phyloP scores from a whole-genome alignment of 1,140 invertebrate genomes.

The Harlomillsia oculata region DNA sequence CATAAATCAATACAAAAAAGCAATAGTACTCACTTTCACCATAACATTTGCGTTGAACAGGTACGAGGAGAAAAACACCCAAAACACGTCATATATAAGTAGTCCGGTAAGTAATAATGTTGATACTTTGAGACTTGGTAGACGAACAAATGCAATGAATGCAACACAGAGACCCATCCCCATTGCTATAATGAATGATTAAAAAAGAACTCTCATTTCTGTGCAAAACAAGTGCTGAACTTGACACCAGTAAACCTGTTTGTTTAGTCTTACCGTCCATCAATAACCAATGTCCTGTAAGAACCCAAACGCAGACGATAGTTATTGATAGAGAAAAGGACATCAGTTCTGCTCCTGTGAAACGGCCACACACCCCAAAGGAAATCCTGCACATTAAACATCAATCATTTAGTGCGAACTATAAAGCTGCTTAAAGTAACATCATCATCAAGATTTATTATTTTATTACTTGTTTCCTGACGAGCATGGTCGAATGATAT shows the following conservation, averaged over 20 bases:
- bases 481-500: slow-evolving; percentile 77
- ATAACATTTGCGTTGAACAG: slow-evolving; percentile 98
- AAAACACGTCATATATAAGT: slow-evolving; percentile 94
- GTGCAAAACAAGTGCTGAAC: slow-evolving; percentile 1
- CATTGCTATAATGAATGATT: slow-evolving; percentile 55
- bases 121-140: slow-evolving; percentile 93
- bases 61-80: slow-evolving; percentile 97
- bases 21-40: slow-evolving; percentile 66
- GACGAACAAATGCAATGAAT: slow-evolving; percentile 89
- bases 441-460: background rate
- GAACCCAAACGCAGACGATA: slow-evolving; percentile 92
- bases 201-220: slow-evolving; percentile 26
- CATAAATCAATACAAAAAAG: too few species aligned
- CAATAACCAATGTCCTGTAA: slow-evolving; percentile 93
- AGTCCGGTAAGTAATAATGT: slow-evolving; percentile 86
- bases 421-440: background rate
- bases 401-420: background rate
- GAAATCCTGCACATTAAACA: slow-evolving; percentile 55
- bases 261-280: slow-evolving; percentile 85
- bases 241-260: too few species aligned
- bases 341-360: slow-evolving; percentile 85
- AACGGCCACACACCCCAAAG: slow-evolving; percentile 78
- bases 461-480: slow-evolving; percentile 60
- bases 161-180: slow-evolving; percentile 96
- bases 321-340: slow-evolving; percentile 83